Evolutionary conservation across 2,888 invertebrate species (phyloP).

Genomic region (Gandaritis pyraliata): DNA sequence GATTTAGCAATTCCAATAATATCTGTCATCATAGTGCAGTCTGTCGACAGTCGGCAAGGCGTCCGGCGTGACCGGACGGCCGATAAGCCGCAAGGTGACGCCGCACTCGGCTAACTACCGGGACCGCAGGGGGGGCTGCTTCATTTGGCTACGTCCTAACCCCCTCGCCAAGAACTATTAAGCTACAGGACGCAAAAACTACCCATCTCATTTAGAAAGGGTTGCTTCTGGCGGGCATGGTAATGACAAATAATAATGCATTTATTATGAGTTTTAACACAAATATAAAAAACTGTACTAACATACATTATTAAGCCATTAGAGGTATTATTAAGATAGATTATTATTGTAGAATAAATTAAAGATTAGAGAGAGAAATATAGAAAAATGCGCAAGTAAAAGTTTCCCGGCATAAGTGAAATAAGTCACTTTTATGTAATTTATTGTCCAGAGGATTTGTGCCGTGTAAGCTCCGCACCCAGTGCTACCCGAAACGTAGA

Average conservation of each 20-base stretch:
- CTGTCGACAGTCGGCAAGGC: slow-evolving; percentile 49
- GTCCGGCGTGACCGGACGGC: slow-evolving; percentile 59
- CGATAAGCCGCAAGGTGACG: slow-evolving; percentile 74
- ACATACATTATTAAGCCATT: too few species aligned
- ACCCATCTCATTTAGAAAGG: neutral
- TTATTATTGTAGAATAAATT: too few species aligned
- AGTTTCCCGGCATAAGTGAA: neutral
- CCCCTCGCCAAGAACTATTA: slow-evolving; percentile 40
- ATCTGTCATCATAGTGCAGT: slow-evolving; percentile 39
- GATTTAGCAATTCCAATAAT: slow-evolving; percentile 42
- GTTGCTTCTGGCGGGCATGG: neutral
- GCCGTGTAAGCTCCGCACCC: slow-evolving; percentile 39
- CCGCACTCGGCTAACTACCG: slow-evolving; percentile 59
- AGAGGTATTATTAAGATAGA: too few species aligned
- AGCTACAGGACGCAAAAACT: slow-evolving; percentile 15
- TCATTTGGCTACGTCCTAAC: slow-evolving; percentile 53
- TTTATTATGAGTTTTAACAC: too few species aligned
- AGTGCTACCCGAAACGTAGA: slow-evolving; percentile 54
- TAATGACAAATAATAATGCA: neutral
- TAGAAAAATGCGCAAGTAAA: too few species aligned
- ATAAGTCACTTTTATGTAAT: neutral
- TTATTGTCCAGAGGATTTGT: slow-evolving; percentile 17
- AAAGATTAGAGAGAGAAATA: too few species aligned
- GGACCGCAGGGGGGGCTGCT: slow-evolving; percentile 53
- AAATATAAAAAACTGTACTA: too few species aligned